Evolutionary conservation across 2,888 invertebrate species (phyloP).

Genomic region (Eristalis pertinax): DNA sequence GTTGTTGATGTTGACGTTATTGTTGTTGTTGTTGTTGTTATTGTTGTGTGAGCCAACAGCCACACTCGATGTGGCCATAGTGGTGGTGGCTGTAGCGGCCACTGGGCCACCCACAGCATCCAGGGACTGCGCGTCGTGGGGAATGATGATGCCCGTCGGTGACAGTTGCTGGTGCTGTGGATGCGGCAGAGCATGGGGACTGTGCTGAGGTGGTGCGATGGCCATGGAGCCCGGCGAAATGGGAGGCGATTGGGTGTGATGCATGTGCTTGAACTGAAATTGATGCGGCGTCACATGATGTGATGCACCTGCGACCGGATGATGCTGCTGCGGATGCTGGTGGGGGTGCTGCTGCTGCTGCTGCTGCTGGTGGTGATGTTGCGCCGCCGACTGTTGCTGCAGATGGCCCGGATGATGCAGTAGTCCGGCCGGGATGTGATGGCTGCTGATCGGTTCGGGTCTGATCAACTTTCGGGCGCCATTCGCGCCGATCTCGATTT

Average conservation of each 20-base stretch:
- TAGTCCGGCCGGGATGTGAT: slow-evolving; percentile 45
- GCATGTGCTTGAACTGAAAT: slow-evolving; percentile 69
- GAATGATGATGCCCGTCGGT: slow-evolving; percentile 25
- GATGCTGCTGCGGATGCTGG: slow-evolving; percentile 48
- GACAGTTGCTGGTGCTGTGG: slow-evolving; percentile 48
- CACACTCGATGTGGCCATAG: slow-evolving; percentile 55
- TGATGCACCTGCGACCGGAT: slow-evolving; percentile 16
- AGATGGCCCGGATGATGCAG: slow-evolving; percentile 77
- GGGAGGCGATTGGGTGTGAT: slow-evolving; percentile 61
- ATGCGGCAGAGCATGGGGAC: slow-evolving; percentile 8
- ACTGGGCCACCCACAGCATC: slow-evolving; percentile 43
- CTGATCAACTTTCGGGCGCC: slow-evolving; percentile 76
- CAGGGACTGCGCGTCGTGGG: slow-evolving; percentile 16
- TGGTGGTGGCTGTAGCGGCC: slow-evolving; percentile 61
- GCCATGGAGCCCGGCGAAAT: slow-evolving; percentile 44
- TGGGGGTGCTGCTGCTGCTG: no score
- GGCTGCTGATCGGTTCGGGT: slow-evolving; percentile 76
- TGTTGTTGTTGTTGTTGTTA: slow-evolving; percentile 22
- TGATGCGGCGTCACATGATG: slow-evolving; percentile 60
- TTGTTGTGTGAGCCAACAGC: not conserved
- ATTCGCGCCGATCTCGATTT: slow-evolving; percentile 73
- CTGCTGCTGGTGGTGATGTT: slow-evolving; percentile 58
- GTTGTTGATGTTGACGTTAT: slow-evolving; percentile 39
- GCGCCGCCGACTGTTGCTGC: slow-evolving; percentile 61
- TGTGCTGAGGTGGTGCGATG: slow-evolving; percentile 20